Evolutionary conservation across 2,888 invertebrate species (phyloP).

Genomic region (Elysia crispata): DNA sequence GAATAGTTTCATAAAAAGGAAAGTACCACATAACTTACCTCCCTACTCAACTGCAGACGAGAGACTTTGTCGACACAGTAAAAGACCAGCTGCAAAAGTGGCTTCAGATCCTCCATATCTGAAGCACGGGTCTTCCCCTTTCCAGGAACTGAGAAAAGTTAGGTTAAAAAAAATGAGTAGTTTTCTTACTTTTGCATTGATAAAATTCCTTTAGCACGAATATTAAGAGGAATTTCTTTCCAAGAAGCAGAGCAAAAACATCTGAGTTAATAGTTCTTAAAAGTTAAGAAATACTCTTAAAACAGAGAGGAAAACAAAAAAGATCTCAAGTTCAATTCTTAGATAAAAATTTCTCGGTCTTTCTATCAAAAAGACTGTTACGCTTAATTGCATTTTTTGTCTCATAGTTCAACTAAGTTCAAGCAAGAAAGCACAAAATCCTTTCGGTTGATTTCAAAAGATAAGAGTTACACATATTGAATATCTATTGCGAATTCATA

Average conservation of each 20-base stretch:
- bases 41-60: conserved; percentile 90
- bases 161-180: not conserved
- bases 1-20: too few species aligned
- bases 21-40: conserved; percentile 81
- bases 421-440: too few species aligned
- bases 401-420: too few species aligned
- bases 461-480: too few species aligned
- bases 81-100: conserved; percentile 91
- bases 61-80: conserved; percentile 95
- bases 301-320: conserved; percentile 1
- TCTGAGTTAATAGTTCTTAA: not conserved
- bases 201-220: not conserved
- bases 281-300: not conserved
- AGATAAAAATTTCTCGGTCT: too few species aligned
- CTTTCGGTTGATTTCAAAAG: too few species aligned
- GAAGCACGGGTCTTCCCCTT: conserved; percentile 73
- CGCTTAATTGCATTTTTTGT: too few species aligned
- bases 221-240: not conserved
- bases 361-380: too few species aligned
- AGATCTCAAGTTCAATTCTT: not conserved
- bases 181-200: not conserved
- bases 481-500: too few species aligned
- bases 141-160: conserved; percentile 72
- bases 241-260: not conserved
- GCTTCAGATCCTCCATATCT: conserved; percentile 87